A percentile compares a stretch with the other conserved stretches of the same genome.
phyloP scores from a whole-genome alignment of 64 coral and sea anemone genomes.

The Anthopleura sola region DNA sequence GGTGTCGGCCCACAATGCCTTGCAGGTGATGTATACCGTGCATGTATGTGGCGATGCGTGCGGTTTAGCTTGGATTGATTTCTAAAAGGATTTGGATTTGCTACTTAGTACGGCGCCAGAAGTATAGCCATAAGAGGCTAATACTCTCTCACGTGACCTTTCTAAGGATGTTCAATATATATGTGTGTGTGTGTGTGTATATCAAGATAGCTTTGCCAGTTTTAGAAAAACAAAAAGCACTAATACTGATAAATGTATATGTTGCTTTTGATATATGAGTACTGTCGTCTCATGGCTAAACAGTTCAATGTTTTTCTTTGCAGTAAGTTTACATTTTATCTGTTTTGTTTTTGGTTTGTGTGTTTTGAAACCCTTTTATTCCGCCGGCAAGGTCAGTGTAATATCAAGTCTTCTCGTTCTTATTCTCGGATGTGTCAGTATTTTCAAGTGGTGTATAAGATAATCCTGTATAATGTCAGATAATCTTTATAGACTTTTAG shows the following conservation, averaged over 20 bases:
- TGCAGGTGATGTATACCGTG: background rate
- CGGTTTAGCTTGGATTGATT: background rate
- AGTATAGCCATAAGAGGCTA: background rate
- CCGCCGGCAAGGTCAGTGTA: background rate
- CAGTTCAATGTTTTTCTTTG: no score
- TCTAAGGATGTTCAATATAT: background rate
- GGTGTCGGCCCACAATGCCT: background rate
- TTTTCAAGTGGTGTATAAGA: background rate
- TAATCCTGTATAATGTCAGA: constrained; percentile 1
- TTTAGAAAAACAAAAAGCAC: no score
- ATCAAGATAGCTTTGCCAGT: no score
- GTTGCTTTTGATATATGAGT: no score
- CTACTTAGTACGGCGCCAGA: background rate
- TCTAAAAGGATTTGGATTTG: background rate
- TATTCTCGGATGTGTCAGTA: background rate
- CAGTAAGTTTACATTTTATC: background rate
- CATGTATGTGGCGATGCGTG: background rate
- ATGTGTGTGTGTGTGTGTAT: no score
- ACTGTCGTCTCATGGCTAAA: no score
- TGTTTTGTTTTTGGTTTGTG: background rate
- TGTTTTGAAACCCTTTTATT: background rate
- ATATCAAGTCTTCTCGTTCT: background rate
- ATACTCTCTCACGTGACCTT: background rate
- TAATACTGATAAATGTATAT: no score
- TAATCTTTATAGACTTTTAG: background rate